Conservation (phyloP, 2,888 invertebrate genomes). For the Apodemia duryi region DNA sequence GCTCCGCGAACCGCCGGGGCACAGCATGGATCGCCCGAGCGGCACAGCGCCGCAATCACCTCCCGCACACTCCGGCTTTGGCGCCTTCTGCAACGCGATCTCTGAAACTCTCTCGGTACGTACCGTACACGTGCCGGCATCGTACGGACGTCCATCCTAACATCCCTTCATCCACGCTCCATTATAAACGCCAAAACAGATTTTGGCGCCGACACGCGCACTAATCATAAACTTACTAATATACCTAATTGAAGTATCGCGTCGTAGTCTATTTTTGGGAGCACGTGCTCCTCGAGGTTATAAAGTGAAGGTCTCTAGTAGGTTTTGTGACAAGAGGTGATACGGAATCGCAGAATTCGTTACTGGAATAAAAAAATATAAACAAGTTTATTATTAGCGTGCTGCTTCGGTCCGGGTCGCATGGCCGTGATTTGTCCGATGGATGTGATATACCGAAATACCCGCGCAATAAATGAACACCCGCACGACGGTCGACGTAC, state of each 20-base stretch:
- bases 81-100: constrained; percentile 75
- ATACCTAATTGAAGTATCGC: constrained; percentile 41
- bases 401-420: constrained; percentile 75
- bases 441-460: constrained; percentile 76
- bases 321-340: constrained; percentile 36
- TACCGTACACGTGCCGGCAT: constrained; percentile 38
- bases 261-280: constrained; percentile 56
- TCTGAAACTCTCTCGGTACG: constrained; percentile 74
- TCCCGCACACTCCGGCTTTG: constrained; percentile 62
- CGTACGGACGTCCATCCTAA: constrained; percentile 29
- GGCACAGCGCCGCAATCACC: constrained; percentile 44
- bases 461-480: constrained; percentile 63
- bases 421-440: constrained; percentile 76
- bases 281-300: constrained; percentile 73
- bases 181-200: constrained; percentile 42
- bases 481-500: constrained; percentile 48
- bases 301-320: constrained; percentile 42
- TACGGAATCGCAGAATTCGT: constrained; percentile 57
- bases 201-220: constrained; percentile 51
- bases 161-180: constrained; percentile 32
- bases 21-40: constrained; percentile 60
- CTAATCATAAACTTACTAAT: constrained; percentile 31
- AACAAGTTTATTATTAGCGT: constrained; percentile 78
- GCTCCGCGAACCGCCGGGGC: constrained; percentile 57
- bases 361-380: constrained; percentile 71